Evolutionary conservation across 1,140 invertebrate species (phyloP).

Genomic region (Dinoponera quadriceps): DNA sequence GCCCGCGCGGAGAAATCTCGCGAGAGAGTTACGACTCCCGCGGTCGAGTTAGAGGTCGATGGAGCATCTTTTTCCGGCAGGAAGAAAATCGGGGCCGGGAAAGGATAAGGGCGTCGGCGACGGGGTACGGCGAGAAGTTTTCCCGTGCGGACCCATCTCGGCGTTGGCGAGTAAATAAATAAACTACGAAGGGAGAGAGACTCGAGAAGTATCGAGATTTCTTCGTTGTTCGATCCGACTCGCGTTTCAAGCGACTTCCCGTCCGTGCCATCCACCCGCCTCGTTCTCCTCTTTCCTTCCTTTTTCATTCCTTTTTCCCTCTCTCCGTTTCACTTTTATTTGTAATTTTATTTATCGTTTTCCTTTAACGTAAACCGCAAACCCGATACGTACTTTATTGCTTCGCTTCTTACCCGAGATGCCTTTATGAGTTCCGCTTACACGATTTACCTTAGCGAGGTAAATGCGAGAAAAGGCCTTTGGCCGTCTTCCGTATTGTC

Average conservation of each 20-base stretch:
- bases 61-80: slow-evolving; percentile 50
- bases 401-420: slow-evolving; percentile 64
- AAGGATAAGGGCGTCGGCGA: background rate
- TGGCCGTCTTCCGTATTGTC: slow-evolving; percentile 43
- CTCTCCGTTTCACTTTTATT: slow-evolving; percentile 53
- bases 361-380: slow-evolving; percentile 67
- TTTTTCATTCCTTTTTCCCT: too few species aligned
- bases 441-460: slow-evolving; percentile 36
- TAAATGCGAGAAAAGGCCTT: slow-evolving; percentile 60
- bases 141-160: slow-evolving; percentile 55
- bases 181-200: slow-evolving; percentile 62
- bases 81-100: slow-evolving; percentile 23
- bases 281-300: background rate
- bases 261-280: background rate
- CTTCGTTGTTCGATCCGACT: slow-evolving; percentile 55
- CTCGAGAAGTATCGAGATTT: slow-evolving; percentile 65
- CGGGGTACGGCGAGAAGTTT: slow-evolving; percentile 33
- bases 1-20: slow-evolving; percentile 51
- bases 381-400: slow-evolving; percentile 72
- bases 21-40: slow-evolving; percentile 47
- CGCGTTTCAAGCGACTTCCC: slow-evolving; percentile 10
- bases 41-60: slow-evolving; percentile 39
- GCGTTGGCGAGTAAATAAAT: slow-evolving; percentile 70
- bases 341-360: slow-evolving; percentile 73
- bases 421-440: slow-evolving; percentile 68